These are phyloP conservation scores for Hippocampus mohnikei DNA, from an alignment of 2,113 vertebrate species.

Conservation along the genomic window DNA sequence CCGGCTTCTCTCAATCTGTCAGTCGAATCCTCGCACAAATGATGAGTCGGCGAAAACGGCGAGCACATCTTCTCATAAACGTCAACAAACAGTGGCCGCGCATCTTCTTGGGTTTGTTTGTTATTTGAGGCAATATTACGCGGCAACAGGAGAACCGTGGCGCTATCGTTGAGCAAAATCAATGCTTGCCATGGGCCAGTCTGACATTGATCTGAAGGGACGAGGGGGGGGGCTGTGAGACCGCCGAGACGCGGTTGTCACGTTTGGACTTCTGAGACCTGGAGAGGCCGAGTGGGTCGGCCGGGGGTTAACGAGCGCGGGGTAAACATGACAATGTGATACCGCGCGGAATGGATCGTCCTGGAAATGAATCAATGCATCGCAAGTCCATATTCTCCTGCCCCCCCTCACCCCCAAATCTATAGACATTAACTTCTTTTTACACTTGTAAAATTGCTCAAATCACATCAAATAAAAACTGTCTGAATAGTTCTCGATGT, in stretches of 20 bases:
- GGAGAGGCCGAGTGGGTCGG: constrained; percentile 32
- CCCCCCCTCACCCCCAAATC: no score
- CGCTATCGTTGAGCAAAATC: constrained; percentile 54
- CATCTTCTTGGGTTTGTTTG: not conserved
- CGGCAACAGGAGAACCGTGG: constrained; percentile 13
- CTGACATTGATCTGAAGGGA: constrained; percentile 47
- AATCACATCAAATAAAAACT: no score
- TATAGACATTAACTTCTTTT: no score
- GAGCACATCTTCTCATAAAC: no score
- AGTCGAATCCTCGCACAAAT: no score
- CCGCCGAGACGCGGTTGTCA: constrained; percentile 17
- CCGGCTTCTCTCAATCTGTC: no score
- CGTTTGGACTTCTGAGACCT: constrained; percentile 40
- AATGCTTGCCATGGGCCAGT: constrained; percentile 28
- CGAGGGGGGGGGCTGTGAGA: no score
- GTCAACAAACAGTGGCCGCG: not conserved
- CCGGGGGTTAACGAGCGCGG: constrained; percentile 47
- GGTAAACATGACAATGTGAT: constrained; percentile 38
- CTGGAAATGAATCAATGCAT: not conserved
- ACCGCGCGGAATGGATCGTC: not conserved
- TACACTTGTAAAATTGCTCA: no score
- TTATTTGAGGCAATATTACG: no score
- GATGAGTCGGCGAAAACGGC: not conserved
- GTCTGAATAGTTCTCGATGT: no score
- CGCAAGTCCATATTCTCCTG: no score